Evolutionary conservation across 2,888 invertebrate genomes (phyloP).

Genomic region (Lomographa bimaculata): DNA sequence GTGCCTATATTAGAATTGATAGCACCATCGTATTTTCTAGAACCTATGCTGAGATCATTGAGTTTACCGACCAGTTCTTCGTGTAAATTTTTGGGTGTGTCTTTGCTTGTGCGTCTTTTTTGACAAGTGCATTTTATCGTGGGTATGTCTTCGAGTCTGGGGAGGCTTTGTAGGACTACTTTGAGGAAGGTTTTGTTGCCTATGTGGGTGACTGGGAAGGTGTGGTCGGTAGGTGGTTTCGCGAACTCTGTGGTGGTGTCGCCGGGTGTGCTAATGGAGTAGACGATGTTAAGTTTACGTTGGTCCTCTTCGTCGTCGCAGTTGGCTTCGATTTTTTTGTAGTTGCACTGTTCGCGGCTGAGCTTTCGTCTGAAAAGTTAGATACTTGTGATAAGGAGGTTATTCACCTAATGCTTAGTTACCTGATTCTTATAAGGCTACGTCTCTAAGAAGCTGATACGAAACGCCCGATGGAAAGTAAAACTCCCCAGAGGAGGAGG

Average conservation of each 20-base stretch:
- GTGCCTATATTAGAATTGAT: slow-evolving; percentile 38
- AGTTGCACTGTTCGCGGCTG: slow-evolving; percentile 77
- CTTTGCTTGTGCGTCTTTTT: slow-evolving; percentile 65
- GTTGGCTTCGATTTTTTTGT: slow-evolving; percentile 75
- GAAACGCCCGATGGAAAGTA: too few relatives aligned
- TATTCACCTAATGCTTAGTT: too few relatives aligned
- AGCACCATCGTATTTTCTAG: slow-evolving; percentile 47
- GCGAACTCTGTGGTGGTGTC: slow-evolving; percentile 84
- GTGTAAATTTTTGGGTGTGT: slow-evolving; percentile 49
- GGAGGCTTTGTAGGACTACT: slow-evolving; percentile 86
- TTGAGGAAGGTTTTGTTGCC: slow-evolving; percentile 85
- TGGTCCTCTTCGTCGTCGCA: slow-evolving; percentile 53
- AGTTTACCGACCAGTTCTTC: slow-evolving; percentile 69
- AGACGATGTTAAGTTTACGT: slow-evolving; percentile 83
- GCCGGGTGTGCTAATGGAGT: slow-evolving; percentile 87
- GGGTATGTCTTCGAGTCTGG: slow-evolving; percentile 89
- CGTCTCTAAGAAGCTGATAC: too few relatives aligned
- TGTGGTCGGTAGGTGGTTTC: slow-evolving; percentile 85
- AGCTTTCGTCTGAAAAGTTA: slow-evolving; percentile 62
- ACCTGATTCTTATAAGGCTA: too few relatives aligned
- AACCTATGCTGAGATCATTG: slow-evolving; percentile 73
- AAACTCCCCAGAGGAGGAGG: too few relatives aligned
- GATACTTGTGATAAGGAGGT: too few relatives aligned
- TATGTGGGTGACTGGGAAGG: slow-evolving; percentile 88
- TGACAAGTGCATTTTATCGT: slow-evolving; percentile 72